Conservation (phyloP, 2,797 vertebrate genomes). For the Phataginus tricuspis region DNA sequence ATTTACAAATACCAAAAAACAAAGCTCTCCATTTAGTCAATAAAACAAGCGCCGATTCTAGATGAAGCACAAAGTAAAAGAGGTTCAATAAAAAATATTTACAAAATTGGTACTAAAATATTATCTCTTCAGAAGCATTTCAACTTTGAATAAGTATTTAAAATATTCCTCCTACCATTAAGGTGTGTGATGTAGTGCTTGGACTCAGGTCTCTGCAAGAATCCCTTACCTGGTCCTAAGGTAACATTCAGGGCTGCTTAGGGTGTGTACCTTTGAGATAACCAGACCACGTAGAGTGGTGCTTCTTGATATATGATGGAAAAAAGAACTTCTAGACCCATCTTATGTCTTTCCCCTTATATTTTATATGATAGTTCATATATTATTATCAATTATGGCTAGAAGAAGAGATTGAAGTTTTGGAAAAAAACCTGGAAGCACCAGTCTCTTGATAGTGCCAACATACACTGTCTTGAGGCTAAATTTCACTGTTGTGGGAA, state of each 20-base stretch:
- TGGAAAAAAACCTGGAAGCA: conserved; percentile 16
- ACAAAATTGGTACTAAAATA: not conserved
- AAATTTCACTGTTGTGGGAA: not conserved
- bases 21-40: not conserved
- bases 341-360: not conserved
- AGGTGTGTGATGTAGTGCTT: not conserved
- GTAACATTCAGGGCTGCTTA: not conserved
- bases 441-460: not conserved
- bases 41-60: not conserved
- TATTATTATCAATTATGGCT: not conserved
- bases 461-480: not conserved
- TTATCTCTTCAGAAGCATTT: not conserved
- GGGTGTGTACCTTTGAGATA: not conserved
- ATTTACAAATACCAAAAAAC: not conserved
- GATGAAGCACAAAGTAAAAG: not conserved
- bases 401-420: not conserved
- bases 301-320: not conserved
- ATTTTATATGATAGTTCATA: not conserved
- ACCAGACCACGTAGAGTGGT: not conserved
- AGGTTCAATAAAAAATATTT: not conserved
- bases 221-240: not conserved
- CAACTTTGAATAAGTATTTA: not conserved
- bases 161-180: not conserved
- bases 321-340: not conserved
- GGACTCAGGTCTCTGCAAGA: not conserved